phyloP scores from a whole-genome alignment of 1,140 invertebrate genomes.

The Aphaenogaster ashmeadi region DNA sequence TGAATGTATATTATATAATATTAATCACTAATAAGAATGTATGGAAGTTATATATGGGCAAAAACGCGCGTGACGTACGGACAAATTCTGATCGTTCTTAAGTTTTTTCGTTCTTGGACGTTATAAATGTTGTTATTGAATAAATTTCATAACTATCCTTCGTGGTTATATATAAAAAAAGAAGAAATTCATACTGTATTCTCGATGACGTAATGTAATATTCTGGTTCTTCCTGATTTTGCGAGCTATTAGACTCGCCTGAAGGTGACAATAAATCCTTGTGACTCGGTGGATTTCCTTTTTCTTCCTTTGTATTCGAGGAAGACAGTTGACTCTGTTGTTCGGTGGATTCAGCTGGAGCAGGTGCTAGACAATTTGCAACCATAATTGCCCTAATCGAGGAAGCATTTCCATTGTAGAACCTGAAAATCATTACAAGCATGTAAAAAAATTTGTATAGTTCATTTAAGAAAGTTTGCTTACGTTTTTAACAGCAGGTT shows the following conservation, averaged over 20 bases:
- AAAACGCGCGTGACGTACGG: too few relatives aligned
- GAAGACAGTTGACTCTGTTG: constrained; percentile 77
- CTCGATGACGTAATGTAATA: constrained; percentile 85
- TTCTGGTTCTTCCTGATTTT: constrained; percentile 82
- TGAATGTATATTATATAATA: neutral
- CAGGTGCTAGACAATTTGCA: constrained; percentile 89
- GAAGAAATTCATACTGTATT: constrained; percentile 81
- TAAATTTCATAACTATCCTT: too few relatives aligned
- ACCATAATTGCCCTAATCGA: constrained; percentile 93
- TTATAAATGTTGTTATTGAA: too few relatives aligned
- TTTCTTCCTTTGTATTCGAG: constrained; percentile 82
- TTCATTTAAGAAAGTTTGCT: neutral
- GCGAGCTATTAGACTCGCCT: constrained; percentile 63
- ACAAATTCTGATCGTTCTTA: too few relatives aligned
- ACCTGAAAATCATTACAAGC: constrained; percentile 85
- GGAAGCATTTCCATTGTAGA: constrained; percentile 94
- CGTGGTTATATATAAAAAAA: neutral
- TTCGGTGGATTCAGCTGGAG: constrained; percentile 79
- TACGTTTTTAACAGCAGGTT: neutral
- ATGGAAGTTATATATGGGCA: neutral
- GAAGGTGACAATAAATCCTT: constrained; percentile 84
- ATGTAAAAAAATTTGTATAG: neutral
- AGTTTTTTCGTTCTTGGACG: too few relatives aligned
- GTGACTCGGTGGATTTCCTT: constrained; percentile 88
- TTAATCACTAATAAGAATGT: neutral